Conservation (phyloP, 2,888 invertebrate genomes). For the Drosophila nigricruria region DNA sequence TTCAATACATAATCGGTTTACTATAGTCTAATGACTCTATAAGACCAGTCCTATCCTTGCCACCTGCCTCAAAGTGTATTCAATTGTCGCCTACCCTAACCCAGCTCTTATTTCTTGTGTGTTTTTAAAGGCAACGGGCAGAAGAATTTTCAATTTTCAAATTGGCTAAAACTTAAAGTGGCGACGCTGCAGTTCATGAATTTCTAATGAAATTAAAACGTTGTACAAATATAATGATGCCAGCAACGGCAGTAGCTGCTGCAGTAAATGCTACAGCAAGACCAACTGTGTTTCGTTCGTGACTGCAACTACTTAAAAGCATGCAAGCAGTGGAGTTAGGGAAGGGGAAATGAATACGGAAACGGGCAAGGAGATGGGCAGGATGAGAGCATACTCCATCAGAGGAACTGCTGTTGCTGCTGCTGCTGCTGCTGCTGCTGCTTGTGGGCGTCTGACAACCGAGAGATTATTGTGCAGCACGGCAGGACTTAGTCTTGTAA, state of each 20-base stretch:
- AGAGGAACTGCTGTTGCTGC: slow-evolving; percentile 1
- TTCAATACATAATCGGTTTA: too few relatives aligned
- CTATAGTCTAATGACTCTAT: too few relatives aligned
- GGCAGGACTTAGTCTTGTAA: slow-evolving; percentile 67
- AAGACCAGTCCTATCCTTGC: not conserved
- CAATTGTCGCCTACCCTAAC: too few relatives aligned
- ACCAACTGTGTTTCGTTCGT: slow-evolving; percentile 41
- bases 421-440: slow-evolving; percentile 13
- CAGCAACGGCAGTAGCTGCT: slow-evolving; percentile 15
- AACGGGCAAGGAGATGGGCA: not conserved
- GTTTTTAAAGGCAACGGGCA: slow-evolving; percentile 10
- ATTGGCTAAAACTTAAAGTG: slow-evolving; percentile 30
- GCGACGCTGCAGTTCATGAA: slow-evolving; percentile 65
- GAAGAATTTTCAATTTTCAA: slow-evolving; percentile 47
- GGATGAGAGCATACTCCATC: not conserved
- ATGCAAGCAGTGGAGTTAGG: not conserved
- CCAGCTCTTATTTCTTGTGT: not conserved
- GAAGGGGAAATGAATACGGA: not conserved
- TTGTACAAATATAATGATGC: slow-evolving; percentile 49
- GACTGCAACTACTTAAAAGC: slow-evolving; percentile 52
- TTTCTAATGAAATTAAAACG: slow-evolving; percentile 73
- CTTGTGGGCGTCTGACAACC: slow-evolving; percentile 42
- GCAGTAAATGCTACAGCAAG: slow-evolving; percentile 13
- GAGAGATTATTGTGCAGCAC: slow-evolving; percentile 59
- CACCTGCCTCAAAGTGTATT: not conserved